phyloP scores from a whole-genome alignment of 2,113 vertebrate genomes.

The Prietella phreatophila region DNA sequence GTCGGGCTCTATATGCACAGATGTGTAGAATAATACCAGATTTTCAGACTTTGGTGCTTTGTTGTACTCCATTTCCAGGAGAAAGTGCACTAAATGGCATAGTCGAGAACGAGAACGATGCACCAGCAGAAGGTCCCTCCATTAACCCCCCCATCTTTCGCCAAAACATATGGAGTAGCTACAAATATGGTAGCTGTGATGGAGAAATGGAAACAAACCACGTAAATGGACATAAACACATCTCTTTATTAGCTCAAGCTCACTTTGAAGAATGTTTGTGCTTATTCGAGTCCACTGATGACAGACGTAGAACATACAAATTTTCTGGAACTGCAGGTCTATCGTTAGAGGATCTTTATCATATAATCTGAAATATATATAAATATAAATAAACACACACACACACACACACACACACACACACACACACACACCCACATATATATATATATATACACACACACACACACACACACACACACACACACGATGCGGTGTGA shows the following conservation, averaged over 20 bases:
- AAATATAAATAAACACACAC: too few species aligned
- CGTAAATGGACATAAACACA: too few species aligned
- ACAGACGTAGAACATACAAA: background rate
- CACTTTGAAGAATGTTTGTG: too few species aligned
- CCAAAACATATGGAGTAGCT: too few species aligned
- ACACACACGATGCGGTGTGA: too few species aligned
- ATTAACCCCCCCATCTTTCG: too few species aligned
- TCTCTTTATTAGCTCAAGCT: too few species aligned
- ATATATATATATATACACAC: background rate
- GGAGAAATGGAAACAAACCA: too few species aligned
- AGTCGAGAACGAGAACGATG: background rate
- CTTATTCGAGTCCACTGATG: background rate
- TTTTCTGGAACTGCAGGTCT: background rate
- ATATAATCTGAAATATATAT: background rate
- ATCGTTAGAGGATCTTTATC: background rate
- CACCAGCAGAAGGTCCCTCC: background rate
- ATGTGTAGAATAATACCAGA: background rate
- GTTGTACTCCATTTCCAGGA: background rate
- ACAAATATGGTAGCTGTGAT: too few species aligned
- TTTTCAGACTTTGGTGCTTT: background rate
- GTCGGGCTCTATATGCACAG: background rate
- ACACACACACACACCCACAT: too few species aligned
- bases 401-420: too few species aligned
- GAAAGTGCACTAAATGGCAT: background rate
- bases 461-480: too few species aligned